A percentile compares a stretch with the other conserved stretches of the same genome.
Evolutionary conservation across 2,113 vertebrate genomes (phyloP).

Genomic region (Oryzias melastigma): DNA sequence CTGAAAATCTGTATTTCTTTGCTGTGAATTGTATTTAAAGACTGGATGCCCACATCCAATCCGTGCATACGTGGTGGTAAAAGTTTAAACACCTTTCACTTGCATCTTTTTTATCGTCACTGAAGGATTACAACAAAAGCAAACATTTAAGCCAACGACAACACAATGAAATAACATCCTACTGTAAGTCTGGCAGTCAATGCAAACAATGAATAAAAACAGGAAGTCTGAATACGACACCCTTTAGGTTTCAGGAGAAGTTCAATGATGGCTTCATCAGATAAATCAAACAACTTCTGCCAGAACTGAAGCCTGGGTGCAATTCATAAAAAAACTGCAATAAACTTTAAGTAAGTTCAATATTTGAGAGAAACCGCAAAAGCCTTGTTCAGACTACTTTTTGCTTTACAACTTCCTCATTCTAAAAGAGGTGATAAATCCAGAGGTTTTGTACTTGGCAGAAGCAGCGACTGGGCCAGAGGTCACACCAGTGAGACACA

Average conservation of each 20-base stretch:
- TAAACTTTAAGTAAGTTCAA: slow-evolving; percentile 15
- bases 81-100: background rate
- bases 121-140: background rate
- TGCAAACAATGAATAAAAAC: slow-evolving; percentile 28
- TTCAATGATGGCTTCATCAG: slow-evolving; percentile 21
- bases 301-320: slow-evolving; percentile 5
- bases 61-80: too few relatives aligned
- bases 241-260: slow-evolving; percentile 13
- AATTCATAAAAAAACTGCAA: slow-evolving; percentile 17
- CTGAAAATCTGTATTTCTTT: too few relatives aligned
- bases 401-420: slow-evolving; percentile 27
- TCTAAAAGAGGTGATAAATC: slow-evolving; percentile 52
- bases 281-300: slow-evolving; percentile 28
- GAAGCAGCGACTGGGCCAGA: slow-evolving; percentile 52
- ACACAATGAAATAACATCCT: slow-evolving; percentile 8
- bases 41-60: too few relatives aligned
- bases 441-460: slow-evolving; percentile 35
- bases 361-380: slow-evolving; percentile 17
- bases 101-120: background rate
- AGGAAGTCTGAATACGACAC: slow-evolving; percentile 21
- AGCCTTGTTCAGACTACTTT: slow-evolving; percentile 15
- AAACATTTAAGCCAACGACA: background rate
- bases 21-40: too few relatives aligned
- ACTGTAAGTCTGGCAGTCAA: slow-evolving; percentile 21
- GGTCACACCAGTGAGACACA: slow-evolving; percentile 69